phyloP scores from a whole-genome alignment of 2,113 vertebrate species.

The Istiophorus platypterus region DNA sequence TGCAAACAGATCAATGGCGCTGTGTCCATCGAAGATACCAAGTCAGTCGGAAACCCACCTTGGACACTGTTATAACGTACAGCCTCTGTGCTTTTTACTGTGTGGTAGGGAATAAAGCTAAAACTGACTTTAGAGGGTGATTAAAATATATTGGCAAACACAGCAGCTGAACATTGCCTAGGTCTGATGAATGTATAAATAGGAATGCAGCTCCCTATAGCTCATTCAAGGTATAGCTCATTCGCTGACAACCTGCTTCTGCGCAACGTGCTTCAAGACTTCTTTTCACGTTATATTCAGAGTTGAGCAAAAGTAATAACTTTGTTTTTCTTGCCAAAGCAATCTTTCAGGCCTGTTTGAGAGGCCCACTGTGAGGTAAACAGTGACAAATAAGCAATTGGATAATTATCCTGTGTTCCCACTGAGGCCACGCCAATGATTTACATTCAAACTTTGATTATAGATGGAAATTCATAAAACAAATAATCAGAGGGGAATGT shows the following conservation, averaged over 20 bases:
- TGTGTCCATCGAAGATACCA: constrained; percentile 62
- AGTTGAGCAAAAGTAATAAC: constrained; percentile 47
- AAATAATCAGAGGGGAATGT: constrained; percentile 8
- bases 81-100: constrained; percentile 44
- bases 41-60: constrained; percentile 27
- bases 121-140: constrained; percentile 23
- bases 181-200: constrained; percentile 76
- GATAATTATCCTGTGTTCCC: constrained; percentile 2
- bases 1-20: constrained; percentile 78
- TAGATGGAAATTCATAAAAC: constrained; percentile 6
- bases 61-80: constrained; percentile 19
- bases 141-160: constrained; percentile 45
- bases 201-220: constrained; percentile 38
- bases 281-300: constrained; percentile 37
- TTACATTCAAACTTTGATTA: background rate
- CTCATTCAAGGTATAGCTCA: constrained; percentile 42
- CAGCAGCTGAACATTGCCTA: constrained; percentile 60
- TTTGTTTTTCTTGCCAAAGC: constrained; percentile 71
- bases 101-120: constrained; percentile 27
- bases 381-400: constrained; percentile 46
- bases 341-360: constrained; percentile 45
- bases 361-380: constrained; percentile 11
- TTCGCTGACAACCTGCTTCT: constrained; percentile 57
- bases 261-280: constrained; percentile 54
- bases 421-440: background rate